A percentile compares a stretch with the other conserved stretches of the same genome.
Conservation (phyloP, 2,797 vertebrate species). For the Danio choprae region DNA sequence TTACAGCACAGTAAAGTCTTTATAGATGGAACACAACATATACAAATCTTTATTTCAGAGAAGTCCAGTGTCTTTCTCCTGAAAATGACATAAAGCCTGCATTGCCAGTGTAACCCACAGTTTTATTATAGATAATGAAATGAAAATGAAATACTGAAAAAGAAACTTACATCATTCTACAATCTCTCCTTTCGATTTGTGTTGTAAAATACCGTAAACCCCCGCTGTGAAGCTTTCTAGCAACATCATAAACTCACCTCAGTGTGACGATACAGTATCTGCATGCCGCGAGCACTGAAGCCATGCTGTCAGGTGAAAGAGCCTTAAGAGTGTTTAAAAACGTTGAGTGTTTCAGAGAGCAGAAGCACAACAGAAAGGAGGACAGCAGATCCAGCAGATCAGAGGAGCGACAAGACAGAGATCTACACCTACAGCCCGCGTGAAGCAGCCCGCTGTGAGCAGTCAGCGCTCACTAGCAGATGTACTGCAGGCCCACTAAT, state of each 20-base stretch:
- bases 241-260: background rate
- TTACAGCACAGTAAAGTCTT: no score
- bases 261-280: background rate
- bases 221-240: background rate
- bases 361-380: conserved; percentile 34
- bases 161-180: background rate
- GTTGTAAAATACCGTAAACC: background rate
- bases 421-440: conserved; percentile 40
- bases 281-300: background rate
- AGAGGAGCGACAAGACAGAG: conserved; percentile 49
- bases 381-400: conserved; percentile 42
- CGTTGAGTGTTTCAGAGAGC: background rate
- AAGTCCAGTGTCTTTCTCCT: no score
- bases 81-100: no score
- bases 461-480: conserved; percentile 51
- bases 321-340: background rate
- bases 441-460: conserved; percentile 33
- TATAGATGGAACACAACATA: no score
- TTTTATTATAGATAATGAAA: no score
- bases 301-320: background rate
- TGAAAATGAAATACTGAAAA: no score
- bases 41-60: no score
- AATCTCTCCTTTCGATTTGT: background rate
- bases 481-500: conserved; percentile 58
- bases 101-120: no score